These are phyloP conservation scores for Manis pentadactyla DNA, from an alignment of 2,797 vertebrate genomes.

Conservation along the genomic window DNA sequence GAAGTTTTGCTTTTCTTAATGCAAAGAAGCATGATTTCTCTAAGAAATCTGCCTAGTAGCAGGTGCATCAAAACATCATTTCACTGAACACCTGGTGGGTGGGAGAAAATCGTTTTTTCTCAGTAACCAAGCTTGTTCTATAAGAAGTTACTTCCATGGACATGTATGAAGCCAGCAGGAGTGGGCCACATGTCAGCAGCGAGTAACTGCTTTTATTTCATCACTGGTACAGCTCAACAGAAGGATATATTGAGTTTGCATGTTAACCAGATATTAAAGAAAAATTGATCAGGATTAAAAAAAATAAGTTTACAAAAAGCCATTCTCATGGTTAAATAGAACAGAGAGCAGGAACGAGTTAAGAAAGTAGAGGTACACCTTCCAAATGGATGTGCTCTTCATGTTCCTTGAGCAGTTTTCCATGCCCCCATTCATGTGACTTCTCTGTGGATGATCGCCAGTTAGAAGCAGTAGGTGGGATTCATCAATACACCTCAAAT, in stretches of 20 bases:
- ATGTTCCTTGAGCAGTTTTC: background rate
- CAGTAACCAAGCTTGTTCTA: background rate
- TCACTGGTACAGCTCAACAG: background rate
- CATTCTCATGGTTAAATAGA: background rate
- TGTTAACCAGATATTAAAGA: background rate
- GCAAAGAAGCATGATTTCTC: background rate
- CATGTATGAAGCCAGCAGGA: background rate
- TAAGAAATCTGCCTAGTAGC: background rate
- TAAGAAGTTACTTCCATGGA: background rate
- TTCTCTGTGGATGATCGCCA: background rate
- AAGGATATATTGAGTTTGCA: background rate
- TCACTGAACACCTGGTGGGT: background rate
- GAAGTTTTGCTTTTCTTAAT: constrained; percentile 23
- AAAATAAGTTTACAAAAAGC: background rate
- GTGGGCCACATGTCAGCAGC: background rate
- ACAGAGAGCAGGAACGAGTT: background rate
- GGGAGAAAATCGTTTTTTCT: background rate
- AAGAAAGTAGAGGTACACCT: background rate
- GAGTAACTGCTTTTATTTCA: background rate
- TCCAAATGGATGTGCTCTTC: background rate
- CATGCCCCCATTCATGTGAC: background rate
- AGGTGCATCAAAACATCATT: constrained; percentile 11
- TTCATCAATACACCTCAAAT: background rate
- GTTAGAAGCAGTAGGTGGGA: background rate
- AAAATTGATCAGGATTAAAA: constrained; percentile 36